Evolutionary conservation across 2,797 vertebrate species (phyloP).

Genomic region (Phalanger gymnotis): DNA sequence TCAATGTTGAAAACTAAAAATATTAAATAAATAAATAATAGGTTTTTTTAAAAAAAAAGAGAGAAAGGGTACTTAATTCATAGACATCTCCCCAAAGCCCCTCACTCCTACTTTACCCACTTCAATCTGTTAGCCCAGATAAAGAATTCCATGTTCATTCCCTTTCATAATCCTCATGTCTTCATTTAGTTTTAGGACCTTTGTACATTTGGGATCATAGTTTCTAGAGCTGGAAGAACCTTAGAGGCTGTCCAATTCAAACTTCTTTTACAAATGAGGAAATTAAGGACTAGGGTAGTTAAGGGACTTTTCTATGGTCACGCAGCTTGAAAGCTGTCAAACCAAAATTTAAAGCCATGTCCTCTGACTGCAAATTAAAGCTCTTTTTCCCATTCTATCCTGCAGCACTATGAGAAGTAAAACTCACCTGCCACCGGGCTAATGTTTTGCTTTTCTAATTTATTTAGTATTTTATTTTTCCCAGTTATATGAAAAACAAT

Average conservation of each 20-base stretch:
- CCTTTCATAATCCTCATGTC: neutral
- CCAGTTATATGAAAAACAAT: too few relatives aligned
- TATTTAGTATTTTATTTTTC: too few relatives aligned
- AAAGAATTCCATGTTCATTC: neutral
- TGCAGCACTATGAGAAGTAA: neutral
- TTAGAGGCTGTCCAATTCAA: neutral
- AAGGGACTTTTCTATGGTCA: neutral
- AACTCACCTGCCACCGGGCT: neutral
- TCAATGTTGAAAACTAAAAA: too few relatives aligned
- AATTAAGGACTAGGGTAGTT: neutral
- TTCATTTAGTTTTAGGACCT: neutral
- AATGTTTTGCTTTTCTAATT: neutral
- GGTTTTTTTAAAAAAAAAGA: too few relatives aligned
- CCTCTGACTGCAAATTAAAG: neutral
- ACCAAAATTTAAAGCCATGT: neutral
- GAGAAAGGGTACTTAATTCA: too few relatives aligned
- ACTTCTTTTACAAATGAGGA: neutral
- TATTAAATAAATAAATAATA: too few relatives aligned
- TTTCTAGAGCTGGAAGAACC: neutral
- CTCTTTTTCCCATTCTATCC: neutral
- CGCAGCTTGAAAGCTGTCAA: neutral
- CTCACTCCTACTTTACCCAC: neutral
- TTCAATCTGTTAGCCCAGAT: neutral
- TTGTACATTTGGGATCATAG: neutral
- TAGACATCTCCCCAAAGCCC: neutral